Evolutionary conservation across 2,113 vertebrate genomes (phyloP), one percentile per base, ranked within the genome.

Genomic region (Chaenocephalus aceratus): DNA sequence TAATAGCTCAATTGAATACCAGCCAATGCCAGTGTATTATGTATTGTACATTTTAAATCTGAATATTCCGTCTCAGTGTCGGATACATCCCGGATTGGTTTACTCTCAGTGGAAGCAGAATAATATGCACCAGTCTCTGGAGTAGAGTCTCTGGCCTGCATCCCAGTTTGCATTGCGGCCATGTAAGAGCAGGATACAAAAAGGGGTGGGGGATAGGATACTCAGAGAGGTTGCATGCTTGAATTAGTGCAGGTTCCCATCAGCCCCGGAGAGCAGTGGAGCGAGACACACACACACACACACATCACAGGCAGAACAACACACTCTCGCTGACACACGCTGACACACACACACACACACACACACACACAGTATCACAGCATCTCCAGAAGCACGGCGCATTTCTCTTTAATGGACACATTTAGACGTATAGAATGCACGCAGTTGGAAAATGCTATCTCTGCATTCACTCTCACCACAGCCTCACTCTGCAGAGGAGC

Each of bases 171-270:
- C 30, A 75, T 57, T n/a, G 68, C 7, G 0, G 18, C 61, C 7
- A 13, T 63, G 60, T 69, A 61, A 60, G 83, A 81, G 30, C 21
- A 77, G 46, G 73, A 82, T 61, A 51, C 65, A 52, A 51, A 59
- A 30, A 49, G 61, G 83, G 64, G 72, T 75, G 80, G 61, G 73
- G 10, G 67, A n/a, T n/a, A n/a, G n/a, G 75, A 53, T 12, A 77
- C 75, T 72, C 66, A 1, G 62, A 68, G 84, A 60, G 62, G 76
- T 36, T 77, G 73, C 67, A 78, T 36, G 79, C 80, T 77, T 83
- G 76, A 91, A 91, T 92, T 91, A 89, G 79, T 77, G 69, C 84
- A 88, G 89, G 84, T 89, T 86, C 64, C 87, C 86, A 79, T 90
- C 89, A 80, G 68, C 73, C 81, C 77, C 63, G 21, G 82, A 80